Evolutionary conservation across 1,140 invertebrate genomes (phyloP).

Genomic region (Drosophila seguyi): DNA sequence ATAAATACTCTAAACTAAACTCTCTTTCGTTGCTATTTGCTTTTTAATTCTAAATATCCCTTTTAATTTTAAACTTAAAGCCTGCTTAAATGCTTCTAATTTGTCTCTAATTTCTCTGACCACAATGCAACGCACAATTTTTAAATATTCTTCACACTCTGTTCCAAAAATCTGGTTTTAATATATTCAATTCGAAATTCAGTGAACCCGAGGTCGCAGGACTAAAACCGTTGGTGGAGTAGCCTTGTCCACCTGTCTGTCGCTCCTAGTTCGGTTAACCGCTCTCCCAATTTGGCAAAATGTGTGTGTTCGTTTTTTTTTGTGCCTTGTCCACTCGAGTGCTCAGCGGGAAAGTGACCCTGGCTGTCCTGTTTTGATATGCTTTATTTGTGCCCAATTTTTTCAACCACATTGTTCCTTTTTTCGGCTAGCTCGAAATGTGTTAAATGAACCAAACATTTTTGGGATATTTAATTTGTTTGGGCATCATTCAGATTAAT

Average conservation of each 20-base stretch:
- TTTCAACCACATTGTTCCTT: slow-evolving; percentile 22
- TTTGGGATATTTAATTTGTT: slow-evolving; percentile 57
- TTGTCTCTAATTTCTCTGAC: slow-evolving; percentile 34
- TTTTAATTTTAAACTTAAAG: slow-evolving; percentile 11
- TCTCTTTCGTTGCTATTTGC: not conserved
- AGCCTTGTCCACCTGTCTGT: slow-evolving; percentile 52
- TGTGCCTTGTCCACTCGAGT: slow-evolving; percentile 53
- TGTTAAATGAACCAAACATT: slow-evolving; percentile 71
- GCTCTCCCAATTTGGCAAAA: slow-evolving; percentile 3
- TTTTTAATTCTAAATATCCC: not conserved
- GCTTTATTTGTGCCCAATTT: slow-evolving; percentile 30
- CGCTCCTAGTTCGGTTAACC: slow-evolving; percentile 1
- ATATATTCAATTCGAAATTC: slow-evolving; percentile 72
- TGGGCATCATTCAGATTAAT: slow-evolving; percentile 24
- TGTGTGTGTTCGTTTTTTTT: not conserved
- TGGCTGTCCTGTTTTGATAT: slow-evolving; percentile 36
- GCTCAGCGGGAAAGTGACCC: slow-evolving; percentile 63
- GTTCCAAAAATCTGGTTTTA: slow-evolving; percentile 58
- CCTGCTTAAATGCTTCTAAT: slow-evolving; percentile 12
- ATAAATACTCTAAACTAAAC: not conserved
- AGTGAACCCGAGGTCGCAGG: slow-evolving; percentile 63
- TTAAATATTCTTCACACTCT: slow-evolving; percentile 63
- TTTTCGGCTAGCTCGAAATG: slow-evolving; percentile 13
- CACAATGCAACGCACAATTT: slow-evolving; percentile 57
- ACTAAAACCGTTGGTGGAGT: slow-evolving; percentile 49